Evolutionary conservation across 2,113 vertebrate species (phyloP), one percentile per base, ranked within the genome.

Genomic region (Scartelaos histophorus): DNA sequence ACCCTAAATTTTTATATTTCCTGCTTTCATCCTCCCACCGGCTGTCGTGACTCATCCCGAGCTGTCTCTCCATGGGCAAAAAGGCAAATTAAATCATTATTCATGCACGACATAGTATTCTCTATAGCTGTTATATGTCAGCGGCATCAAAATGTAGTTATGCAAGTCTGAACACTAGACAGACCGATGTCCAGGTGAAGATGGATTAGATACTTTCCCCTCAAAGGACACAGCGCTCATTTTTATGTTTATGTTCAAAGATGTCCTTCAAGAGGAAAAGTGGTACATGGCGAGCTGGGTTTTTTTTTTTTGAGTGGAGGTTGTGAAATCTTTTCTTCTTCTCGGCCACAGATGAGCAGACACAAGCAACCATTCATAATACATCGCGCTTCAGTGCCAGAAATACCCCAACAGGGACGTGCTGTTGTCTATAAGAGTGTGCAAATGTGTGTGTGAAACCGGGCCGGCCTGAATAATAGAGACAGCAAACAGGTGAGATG

Each of bases 291-390:
- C 53, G 61, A 69, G 69, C 76, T 69, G 80, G n/a, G n/a, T n/a
- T n/a, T n/a, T n/a, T n/a, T 29, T 73, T 70, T 64, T 70, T 35
- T 13, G 66, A 78, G 70, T 54, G 34, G 76, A 75, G 67, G 34
- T 22, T 17, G 45, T 71, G 73, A 62, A 54, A 79, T 76, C 66
- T 21, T 72, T 69, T 82, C 79, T 69, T 65, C 53, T 70, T 49
- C 73, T 73, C 76, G 0, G 35, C 80, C 62, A 79, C 79, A 71
- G 77, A 80, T 66, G 67, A 71, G 57, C 66, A 82, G 78, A 85
- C 81, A 83, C 0, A 66, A 81, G 78, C 79, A 67, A 56, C 65
- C 83, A 89, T 90, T 82, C 70, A 91, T 89, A 87, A 90, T 88
- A 85, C 85, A 90, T 87, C 76, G 7, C 15, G 61, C 80, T 71